Conservation (phyloP, 2,888 invertebrate genomes). For the Strigamia crassipes region DNA sequence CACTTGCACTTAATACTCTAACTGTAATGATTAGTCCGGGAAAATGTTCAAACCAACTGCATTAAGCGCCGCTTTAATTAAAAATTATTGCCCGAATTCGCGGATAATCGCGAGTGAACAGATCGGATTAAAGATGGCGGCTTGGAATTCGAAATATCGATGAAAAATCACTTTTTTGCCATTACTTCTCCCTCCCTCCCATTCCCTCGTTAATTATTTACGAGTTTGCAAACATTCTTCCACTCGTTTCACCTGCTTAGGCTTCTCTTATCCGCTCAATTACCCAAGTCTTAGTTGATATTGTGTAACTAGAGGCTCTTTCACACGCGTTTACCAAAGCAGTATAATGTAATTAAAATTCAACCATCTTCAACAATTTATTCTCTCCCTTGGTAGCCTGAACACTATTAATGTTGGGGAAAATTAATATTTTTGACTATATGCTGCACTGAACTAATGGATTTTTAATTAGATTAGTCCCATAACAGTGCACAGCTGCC, state of each 20-base stretch:
- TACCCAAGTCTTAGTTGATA: conserved; percentile 27
- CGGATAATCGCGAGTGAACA: neutral
- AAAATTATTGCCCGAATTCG: neutral
- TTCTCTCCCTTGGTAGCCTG: conserved; percentile 40
- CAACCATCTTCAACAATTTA: conserved; percentile 40
- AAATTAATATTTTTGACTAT: conserved; percentile 42
- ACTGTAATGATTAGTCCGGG: neutral
- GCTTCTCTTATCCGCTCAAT: conserved; percentile 35
- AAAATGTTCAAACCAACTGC: neutral
- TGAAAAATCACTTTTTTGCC: neutral
- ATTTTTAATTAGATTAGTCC: conserved; percentile 31
- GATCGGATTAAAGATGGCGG: neutral
- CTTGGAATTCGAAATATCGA: neutral
- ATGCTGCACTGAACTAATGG: conserved; percentile 38
- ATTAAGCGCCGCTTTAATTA: neutral
- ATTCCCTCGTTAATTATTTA: conserved; percentile 18
- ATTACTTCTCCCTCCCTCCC: neutral
- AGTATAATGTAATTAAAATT: conserved; percentile 40
- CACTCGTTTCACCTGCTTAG: conserved; percentile 40
- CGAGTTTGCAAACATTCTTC: conserved; percentile 37
- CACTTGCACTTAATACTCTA: neutral
- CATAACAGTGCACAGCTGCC: neutral
- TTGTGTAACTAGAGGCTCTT: conserved; percentile 40
- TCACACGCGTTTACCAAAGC: conserved; percentile 40
- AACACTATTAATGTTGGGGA: conserved; percentile 33